Evolutionary conservation across 1,140 invertebrate genomes (phyloP), one percentile per base, ranked within the genome.

Genomic region (Lerema accius): DNA sequence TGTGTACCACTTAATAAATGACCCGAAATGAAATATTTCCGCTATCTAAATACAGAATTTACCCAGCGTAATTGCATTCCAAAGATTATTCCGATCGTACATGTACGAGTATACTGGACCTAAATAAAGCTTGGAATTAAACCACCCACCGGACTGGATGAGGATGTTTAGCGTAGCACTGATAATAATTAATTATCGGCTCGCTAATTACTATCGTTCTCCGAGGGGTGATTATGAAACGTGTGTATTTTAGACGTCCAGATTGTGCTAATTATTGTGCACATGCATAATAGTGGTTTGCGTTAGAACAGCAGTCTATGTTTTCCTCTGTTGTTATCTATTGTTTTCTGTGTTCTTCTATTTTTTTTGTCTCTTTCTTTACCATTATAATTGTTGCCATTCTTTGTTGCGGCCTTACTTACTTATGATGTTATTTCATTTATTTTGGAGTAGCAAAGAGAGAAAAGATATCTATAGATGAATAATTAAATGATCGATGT

Each of bases 181-280:
- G 53, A 56, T 56, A 56, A 32, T 43, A 56, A 55, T 56, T 56
- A 56, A 56, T 56, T 56, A 56, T 23, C 39, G 39, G 51, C 26
- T 32, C 13, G 51, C 39, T 56, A 43, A 56, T 43, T 43, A 43
- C 51, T 10, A 56, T 23, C 51, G 39, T n/a, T 23, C 39, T 16
- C 39, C 11, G 19, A 13, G 51, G 51, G 40, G 51, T 56, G 39
- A 43, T 56, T 56, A 16, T 56, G 19, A 16, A 56, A 9, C 39
- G 23, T 32, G 26, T 14, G 37, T 42, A 15, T 42, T 23, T 23
- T 15, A 10, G 19, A 9, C 9, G 11, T 17, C 11, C 11, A 14
- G 35, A 40, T 53, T 13, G 17, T 53, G 28, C 9, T 32, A 32
- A 32, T 32, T 32, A 32, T 4, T 9, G 3, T 32, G 4, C 9